Evolutionary conservation across 2,113 vertebrate genomes (phyloP), one percentile per base, ranked within the genome.

Genomic region (Bufo bufo): DNA sequence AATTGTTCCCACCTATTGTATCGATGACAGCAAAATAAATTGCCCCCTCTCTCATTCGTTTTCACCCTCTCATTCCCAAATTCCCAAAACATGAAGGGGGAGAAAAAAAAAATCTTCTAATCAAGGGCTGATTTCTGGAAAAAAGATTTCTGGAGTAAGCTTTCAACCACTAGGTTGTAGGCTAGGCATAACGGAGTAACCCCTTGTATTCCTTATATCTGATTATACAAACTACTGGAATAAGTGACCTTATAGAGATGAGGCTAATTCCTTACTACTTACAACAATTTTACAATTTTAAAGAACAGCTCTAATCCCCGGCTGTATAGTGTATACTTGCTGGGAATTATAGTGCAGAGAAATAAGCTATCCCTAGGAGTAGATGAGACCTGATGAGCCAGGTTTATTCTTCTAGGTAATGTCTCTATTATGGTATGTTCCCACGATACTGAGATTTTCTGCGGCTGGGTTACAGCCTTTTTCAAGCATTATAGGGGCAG

Each of bases 1-100:
- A 91, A 90, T 90, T 74, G 91, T 61, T 50, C 75, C 65, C 11
- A 78, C 72, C 49, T 82, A 89, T 82, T 89, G 74, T 84, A 83
- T 77, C 72, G 78, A 33, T 89, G 87, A 84, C 82, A 84, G 58
- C 59, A 84, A 59, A 89, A 83, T 75, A 84, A 10, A 33, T 4
- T 13, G 50, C 77, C 82, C 80, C 75, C 49, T 61, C n/a, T 5
- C 23, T 17, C 50, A 9, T 74, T 47, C 4, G 14, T 74, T 13
- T 74, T 74, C 47, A 4, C 13, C 23, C 33, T 45, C 56, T 81
- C 13, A 4, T 45, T 81, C 14, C 58, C 33, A 58, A 7, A 56
- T 58, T 80, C 77, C 54, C 77, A 80, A 58, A 59, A 59, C 56
- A 81, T 45, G 50, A 23, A 56, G 56, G n/a, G 23, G 6, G 17